Percentiles rank a stretch among this genome's conserved stretches.
Evolutionary conservation across 2,113 vertebrate species (phyloP).

Genomic region (Echinops telfairi): DNA sequence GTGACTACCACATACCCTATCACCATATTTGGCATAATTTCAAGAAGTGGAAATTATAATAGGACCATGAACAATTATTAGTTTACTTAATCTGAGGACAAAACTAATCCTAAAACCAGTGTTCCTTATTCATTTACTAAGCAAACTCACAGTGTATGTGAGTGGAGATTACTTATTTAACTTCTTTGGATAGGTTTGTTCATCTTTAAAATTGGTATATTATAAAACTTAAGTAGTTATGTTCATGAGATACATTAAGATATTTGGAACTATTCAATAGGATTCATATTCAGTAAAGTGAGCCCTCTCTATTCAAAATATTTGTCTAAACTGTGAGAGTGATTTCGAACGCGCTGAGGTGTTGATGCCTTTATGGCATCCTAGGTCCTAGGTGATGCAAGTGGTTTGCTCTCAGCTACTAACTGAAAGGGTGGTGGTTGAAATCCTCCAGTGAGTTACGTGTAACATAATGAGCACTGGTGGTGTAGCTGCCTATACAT

Average conservation of each 20-base stretch:
- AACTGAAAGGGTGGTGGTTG: neutral
- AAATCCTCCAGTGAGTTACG: neutral
- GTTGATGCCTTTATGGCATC: neutral
- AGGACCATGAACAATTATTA: neutral
- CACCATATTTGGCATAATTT: neutral
- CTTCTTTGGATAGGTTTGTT: neutral
- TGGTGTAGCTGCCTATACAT: too few species aligned
- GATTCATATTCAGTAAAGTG: neutral
- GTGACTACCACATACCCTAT: too few species aligned
- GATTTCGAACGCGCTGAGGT: neutral
- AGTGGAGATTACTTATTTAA: neutral
- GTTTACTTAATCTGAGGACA: neutral
- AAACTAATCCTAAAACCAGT: neutral
- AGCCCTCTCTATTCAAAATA: neutral
- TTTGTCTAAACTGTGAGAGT: neutral
- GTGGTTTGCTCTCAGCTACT: neutral
- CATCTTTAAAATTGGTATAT: neutral
- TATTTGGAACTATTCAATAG: neutral
- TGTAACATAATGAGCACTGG: too few species aligned
- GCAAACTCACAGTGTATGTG: neutral
- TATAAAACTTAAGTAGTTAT: neutral
- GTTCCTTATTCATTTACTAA: neutral
- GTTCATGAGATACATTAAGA: neutral
- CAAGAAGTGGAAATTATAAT: neutral
- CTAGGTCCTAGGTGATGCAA: neutral